These are phyloP conservation scores for Achatina immaculata DNA, from an alignment of 1,140 invertebrate species.

Conservation along the genomic window DNA sequence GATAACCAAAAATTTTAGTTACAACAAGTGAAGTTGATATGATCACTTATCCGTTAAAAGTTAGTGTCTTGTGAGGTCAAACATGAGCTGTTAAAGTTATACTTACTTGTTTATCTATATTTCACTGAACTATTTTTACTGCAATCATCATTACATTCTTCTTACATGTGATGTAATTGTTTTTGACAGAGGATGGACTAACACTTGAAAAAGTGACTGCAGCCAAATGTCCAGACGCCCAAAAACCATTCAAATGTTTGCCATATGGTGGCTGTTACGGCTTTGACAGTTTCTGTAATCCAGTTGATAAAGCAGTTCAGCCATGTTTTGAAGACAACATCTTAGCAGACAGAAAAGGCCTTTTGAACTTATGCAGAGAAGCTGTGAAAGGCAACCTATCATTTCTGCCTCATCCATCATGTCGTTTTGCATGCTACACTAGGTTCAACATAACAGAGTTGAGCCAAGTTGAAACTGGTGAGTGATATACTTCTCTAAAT, in stretches of 20 bases:
- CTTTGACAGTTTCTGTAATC: background rate
- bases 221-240: background rate
- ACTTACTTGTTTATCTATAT: no score
- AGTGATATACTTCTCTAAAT: no score
- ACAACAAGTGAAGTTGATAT: no score
- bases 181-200: background rate
- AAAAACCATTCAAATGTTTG: background rate
- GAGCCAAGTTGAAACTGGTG: no score
- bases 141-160: no score
- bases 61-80: no score
- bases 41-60: no score
- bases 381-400: background rate
- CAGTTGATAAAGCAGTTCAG: background rate
- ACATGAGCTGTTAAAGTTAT: no score
- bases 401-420: background rate
- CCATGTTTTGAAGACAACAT: background rate
- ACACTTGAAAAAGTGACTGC: background rate
- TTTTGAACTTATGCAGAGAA: background rate
- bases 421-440: background rate
- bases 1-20: no score
- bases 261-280: background rate
- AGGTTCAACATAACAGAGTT: background rate
- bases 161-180: no score
- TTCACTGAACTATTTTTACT: no score
- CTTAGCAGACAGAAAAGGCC: background rate